Conservation (phyloP, 2,797 vertebrate species). For the Syndactyla subalaris region DNA sequence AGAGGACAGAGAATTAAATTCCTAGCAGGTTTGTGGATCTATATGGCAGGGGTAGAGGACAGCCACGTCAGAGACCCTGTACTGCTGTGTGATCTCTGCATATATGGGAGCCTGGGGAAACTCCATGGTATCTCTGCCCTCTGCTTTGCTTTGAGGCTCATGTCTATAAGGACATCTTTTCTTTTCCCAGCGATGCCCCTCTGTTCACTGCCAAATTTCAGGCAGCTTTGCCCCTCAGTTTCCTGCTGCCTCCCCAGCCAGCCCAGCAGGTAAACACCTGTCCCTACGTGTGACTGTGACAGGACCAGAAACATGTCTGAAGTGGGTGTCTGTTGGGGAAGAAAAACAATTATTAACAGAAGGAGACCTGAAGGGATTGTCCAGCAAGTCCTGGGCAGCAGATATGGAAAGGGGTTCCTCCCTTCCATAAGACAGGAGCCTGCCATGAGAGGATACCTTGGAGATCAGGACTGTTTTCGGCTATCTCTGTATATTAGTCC, state of each 20-base stretch:
- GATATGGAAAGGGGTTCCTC: too few species aligned
- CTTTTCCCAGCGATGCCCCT: accelerated
- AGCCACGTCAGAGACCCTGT: not conserved
- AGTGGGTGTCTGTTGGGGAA: not conserved
- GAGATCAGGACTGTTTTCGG: too few species aligned
- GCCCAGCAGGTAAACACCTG: not conserved
- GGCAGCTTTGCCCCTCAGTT: not conserved
- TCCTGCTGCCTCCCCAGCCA: not conserved
- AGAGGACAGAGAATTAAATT: not conserved
- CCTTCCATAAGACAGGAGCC: too few species aligned
- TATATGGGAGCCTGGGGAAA: not conserved
- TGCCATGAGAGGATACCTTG: too few species aligned
- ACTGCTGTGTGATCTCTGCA: not conserved
- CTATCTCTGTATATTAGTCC: too few species aligned
- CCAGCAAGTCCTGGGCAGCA: too few species aligned
- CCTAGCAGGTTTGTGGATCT: not conserved
- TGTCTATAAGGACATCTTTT: not conserved
- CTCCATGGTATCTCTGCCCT: not conserved
- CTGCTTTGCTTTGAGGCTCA: not conserved
- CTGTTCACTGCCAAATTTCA: not conserved
- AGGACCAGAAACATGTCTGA: not conserved
- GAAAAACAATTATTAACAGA: too few species aligned
- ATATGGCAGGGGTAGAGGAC: not conserved
- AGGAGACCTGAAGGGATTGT: too few species aligned
- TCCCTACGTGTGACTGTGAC: not conserved